phyloP scores from a whole-genome alignment of 2,888 invertebrate species.

The Cylloceria caligata region DNA sequence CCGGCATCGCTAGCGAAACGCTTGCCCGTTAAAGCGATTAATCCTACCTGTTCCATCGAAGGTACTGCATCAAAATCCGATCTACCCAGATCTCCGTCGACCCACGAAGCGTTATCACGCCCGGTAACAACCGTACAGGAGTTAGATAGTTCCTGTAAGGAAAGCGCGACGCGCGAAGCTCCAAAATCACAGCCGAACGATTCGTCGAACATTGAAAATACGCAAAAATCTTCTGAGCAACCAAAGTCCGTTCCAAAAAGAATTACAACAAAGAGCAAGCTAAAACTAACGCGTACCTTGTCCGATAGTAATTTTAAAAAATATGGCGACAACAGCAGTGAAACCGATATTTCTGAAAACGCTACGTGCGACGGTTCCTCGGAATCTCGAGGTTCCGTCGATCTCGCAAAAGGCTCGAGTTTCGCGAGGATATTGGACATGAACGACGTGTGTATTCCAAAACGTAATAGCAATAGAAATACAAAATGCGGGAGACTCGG shows the following conservation, averaged over 20 bases:
- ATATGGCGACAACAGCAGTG: background rate
- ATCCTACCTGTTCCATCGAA: slow-evolving; percentile 83
- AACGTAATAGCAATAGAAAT: slow-evolving; percentile 26
- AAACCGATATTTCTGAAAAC: background rate
- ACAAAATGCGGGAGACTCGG: slow-evolving; percentile 28
- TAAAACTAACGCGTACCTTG: slow-evolving; percentile 4
- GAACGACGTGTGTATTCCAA: slow-evolving; percentile 30
- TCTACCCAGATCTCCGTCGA: slow-evolving; percentile 23
- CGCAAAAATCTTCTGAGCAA: background rate
- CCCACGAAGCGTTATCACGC: slow-evolving; percentile 1
- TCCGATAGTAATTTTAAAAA: slow-evolving; percentile 8
- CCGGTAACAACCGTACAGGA: background rate
- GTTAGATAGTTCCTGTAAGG: background rate
- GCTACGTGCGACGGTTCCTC: background rate
- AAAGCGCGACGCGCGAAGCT: slow-evolving; percentile 5
- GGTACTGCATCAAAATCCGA: slow-evolving; percentile 74
- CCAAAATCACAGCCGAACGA: background rate
- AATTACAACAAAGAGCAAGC: background rate
- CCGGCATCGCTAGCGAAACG: slow-evolving; percentile 82
- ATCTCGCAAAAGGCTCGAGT: slow-evolving; percentile 30
- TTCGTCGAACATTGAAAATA: background rate
- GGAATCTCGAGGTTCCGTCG: background rate
- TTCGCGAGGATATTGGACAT: slow-evolving; percentile 36
- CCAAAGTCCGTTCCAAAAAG: background rate
- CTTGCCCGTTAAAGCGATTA: slow-evolving; percentile 82